Conservation (phyloP, 2,888 invertebrate species). For the Melanophora roralis region DNA sequence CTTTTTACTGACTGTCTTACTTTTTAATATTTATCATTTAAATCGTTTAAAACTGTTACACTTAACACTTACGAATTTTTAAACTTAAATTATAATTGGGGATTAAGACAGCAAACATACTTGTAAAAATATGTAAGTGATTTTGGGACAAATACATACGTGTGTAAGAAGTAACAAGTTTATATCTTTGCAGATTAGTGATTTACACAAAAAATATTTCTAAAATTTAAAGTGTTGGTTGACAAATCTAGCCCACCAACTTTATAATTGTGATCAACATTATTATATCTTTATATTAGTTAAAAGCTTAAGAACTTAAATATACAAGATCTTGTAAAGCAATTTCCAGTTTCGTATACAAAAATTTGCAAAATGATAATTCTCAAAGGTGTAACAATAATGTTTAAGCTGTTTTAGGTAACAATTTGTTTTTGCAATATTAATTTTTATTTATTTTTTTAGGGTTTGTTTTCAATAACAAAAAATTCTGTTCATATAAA, state of each 20-base stretch:
- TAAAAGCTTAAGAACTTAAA: background rate
- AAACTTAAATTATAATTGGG: slow-evolving; percentile 49
- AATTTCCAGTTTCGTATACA: slow-evolving; percentile 35
- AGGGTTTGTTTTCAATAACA: slow-evolving; percentile 62
- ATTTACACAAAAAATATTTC: slow-evolving; percentile 17
- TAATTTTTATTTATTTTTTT: slow-evolving; percentile 16
- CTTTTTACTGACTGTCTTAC: slow-evolving; percentile 9
- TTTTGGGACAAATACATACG: slow-evolving; percentile 27
- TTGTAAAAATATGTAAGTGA: background rate
- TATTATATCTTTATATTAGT: slow-evolving; percentile 15
- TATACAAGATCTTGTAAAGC: slow-evolving; percentile 9
- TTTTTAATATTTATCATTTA: slow-evolving; percentile 5
- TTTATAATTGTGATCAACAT: slow-evolving; percentile 25
- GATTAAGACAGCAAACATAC: slow-evolving; percentile 42
- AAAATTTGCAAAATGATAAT: slow-evolving; percentile 17
- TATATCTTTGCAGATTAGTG: slow-evolving; percentile 1
- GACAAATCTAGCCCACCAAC: slow-evolving; percentile 33
- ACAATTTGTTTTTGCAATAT: slow-evolving; percentile 19
- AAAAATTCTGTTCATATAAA: slow-evolving; percentile 65
- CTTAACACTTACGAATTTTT: background rate
- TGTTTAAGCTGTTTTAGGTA: slow-evolving; percentile 33
- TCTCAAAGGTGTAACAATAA: slow-evolving; percentile 35
- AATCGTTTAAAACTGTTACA: slow-evolving; percentile 7
- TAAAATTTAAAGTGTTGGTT: slow-evolving; percentile 41
- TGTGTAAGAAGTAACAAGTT: background rate